These are phyloP conservation scores for Nerophis lumbriciformis DNA, from an alignment of 2,113 vertebrate genomes.

Conservation along the genomic window DNA sequence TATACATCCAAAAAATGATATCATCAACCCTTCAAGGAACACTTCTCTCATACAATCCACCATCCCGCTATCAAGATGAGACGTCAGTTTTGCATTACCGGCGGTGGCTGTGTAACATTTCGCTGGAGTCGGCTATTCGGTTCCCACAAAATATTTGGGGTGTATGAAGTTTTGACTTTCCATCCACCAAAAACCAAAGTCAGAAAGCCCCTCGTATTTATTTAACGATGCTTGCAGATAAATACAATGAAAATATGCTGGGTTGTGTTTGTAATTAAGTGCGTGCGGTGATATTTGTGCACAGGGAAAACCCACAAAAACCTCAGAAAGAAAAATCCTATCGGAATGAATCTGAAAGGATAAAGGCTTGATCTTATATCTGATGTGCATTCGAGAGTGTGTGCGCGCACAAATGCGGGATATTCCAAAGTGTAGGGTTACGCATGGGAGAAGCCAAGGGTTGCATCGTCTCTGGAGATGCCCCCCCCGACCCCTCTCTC, in stretches of 20 bases:
- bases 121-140: constrained; percentile 16
- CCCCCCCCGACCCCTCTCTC: constrained; percentile 45
- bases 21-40: constrained; percentile 24
- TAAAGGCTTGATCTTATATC: constrained; percentile 34
- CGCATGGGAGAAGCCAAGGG: constrained; percentile 36
- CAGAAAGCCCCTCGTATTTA: constrained; percentile 5
- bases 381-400: constrained; percentile 28
- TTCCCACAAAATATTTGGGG: constrained; percentile 10
- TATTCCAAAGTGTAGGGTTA: constrained; percentile 41
- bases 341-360: constrained; percentile 34
- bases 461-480: constrained; percentile 52
- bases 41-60: constrained; percentile 24
- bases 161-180: constrained; percentile 12
- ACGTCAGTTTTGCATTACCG: constrained; percentile 21
- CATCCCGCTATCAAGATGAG: constrained; percentile 39
- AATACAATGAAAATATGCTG: constrained; percentile 14
- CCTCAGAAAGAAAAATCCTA: constrained; percentile 34
- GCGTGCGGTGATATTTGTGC: constrained; percentile 30
- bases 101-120: constrained; percentile 35
- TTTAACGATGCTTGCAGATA: constrained; percentile 17
- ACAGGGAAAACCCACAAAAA: constrained; percentile 30
- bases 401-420: constrained; percentile 35
- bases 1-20: constrained; percentile 16
- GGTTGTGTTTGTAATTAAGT: constrained; percentile 44
- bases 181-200: constrained; percentile 3